A percentile compares a stretch with the other conserved stretches of the same genome.
These are phyloP conservation scores for Harpalus rufipes DNA, from an alignment of 2,888 invertebrate species.

Conservation along the genomic window DNA sequence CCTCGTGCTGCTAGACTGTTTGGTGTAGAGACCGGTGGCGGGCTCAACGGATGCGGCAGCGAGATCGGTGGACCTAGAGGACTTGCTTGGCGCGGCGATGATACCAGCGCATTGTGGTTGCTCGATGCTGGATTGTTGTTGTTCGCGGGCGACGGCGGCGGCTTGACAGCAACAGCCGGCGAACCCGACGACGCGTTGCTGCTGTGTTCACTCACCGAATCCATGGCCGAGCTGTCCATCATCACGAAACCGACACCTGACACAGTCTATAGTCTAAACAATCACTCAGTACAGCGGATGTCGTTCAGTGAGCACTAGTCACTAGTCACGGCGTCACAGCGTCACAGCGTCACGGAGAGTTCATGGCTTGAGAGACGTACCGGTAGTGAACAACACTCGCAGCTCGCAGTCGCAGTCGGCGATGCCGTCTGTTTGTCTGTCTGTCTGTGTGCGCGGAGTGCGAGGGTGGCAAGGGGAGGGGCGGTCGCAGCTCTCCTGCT, in stretches of 20 bases:
- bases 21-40: slow-evolving; percentile 83
- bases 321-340: neutral
- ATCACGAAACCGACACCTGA: slow-evolving; percentile 71
- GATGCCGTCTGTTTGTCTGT: slow-evolving; percentile 72
- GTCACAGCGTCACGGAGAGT: neutral
- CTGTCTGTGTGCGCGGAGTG: slow-evolving; percentile 73
- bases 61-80: slow-evolving; percentile 78
- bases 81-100: slow-evolving; percentile 77
- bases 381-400: slow-evolving; percentile 73
- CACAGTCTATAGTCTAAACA: slow-evolving; percentile 68
- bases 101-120: slow-evolving; percentile 74
- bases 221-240: slow-evolving; percentile 81
- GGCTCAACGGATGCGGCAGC: slow-evolving; percentile 82
- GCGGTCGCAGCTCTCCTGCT: slow-evolving; percentile 17
- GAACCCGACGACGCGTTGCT: slow-evolving; percentile 79
- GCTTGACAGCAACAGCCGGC: slow-evolving; percentile 77
- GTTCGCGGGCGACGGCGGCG: slow-evolving; percentile 77
- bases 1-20: slow-evolving; percentile 82
- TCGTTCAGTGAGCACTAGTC: slow-evolving; percentile 9
- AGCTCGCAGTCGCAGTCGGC: slow-evolving; percentile 45
- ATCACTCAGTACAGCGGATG: slow-evolving; percentile 35
- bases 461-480: slow-evolving; percentile 13
- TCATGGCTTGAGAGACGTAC: slow-evolving; percentile 74
- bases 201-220: slow-evolving; percentile 81
- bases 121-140: slow-evolving; percentile 73